Conservation (phyloP, 1,140 invertebrate genomes). For the Achroia grisella region DNA sequence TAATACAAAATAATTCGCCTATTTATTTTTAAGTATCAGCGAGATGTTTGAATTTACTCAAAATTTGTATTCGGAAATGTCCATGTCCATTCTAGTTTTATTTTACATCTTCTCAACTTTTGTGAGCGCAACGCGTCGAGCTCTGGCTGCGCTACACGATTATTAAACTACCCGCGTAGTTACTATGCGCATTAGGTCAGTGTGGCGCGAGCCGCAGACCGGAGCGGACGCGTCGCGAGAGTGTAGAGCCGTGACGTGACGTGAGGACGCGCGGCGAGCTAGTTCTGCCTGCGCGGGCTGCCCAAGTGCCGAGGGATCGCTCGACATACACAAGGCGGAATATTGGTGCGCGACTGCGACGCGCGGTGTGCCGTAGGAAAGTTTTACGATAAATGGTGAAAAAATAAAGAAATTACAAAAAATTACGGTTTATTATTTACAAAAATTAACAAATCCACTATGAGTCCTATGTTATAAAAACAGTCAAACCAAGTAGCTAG, state of each 20-base stretch:
- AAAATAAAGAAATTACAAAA: constrained; percentile 72
- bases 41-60: constrained; percentile 18
- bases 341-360: constrained; percentile 65
- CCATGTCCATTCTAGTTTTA: constrained; percentile 19
- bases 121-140: constrained; percentile 30
- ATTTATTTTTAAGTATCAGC: constrained; percentile 46
- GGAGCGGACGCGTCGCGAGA: constrained; percentile 8
- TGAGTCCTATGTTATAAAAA: too few relatives aligned
- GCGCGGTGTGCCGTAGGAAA: constrained; percentile 68
- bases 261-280: not conserved
- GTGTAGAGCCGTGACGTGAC: constrained; percentile 1
- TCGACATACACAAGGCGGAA: constrained; percentile 68
- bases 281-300: constrained; percentile 1
- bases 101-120: constrained; percentile 17
- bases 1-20: constrained; percentile 36
- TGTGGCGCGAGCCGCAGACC: constrained; percentile 9
- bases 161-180: constrained; percentile 1
- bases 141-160: not conserved
- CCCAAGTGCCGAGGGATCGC: constrained; percentile 13
- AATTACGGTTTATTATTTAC: constrained; percentile 14
- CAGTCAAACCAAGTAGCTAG: too few relatives aligned
- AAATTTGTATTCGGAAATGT: constrained; percentile 25
- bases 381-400: constrained; percentile 73
- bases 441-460: too few relatives aligned
- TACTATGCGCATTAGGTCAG: constrained; percentile 12